These are phyloP conservation scores for Dasysyrphus tricinctus DNA, from an alignment of 2,888 invertebrate genomes.

Conservation along the genomic window DNA sequence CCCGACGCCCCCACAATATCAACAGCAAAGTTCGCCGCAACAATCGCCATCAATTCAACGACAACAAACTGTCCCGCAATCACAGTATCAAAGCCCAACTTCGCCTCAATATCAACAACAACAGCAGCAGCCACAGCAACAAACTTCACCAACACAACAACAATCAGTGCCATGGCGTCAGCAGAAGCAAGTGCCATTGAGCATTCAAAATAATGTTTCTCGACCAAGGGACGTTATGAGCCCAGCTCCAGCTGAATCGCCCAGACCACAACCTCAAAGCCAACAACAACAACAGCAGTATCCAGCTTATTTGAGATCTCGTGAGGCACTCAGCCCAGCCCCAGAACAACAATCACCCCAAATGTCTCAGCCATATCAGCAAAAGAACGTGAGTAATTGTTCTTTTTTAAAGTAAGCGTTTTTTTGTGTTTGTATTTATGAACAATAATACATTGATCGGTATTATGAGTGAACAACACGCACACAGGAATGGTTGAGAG, in stretches of 20 bases:
- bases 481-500: too few species aligned
- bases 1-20: conserved; percentile 28
- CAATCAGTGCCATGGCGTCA: conserved; percentile 81
- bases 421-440: too few species aligned
- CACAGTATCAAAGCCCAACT: conserved; percentile 76
- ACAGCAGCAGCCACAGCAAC: conserved; percentile 59
- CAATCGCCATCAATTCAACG: conserved; percentile 44
- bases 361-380: conserved; percentile 79
- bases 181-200: conserved; percentile 76
- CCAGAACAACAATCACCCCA: conserved; percentile 76
- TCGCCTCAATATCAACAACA: conserved; percentile 77
- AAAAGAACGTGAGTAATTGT: conserved; percentile 76
- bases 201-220: conserved; percentile 61
- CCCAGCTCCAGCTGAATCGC: conserved; percentile 72
- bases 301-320: conserved; percentile 80
- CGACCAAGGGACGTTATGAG: conserved; percentile 74
- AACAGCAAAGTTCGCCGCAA: conserved; percentile 6
- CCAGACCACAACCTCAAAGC: conserved; percentile 74
- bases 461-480: too few species aligned
- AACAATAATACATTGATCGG: too few species aligned
- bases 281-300: conserved; percentile 78
- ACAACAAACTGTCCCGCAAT: conserved; percentile 71
- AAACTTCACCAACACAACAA: conserved; percentile 74
- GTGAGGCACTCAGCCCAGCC: conserved; percentile 79
- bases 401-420: too few species aligned